Conservation (phyloP, 2,797 vertebrate genomes). For the Anableps anableps region DNA sequence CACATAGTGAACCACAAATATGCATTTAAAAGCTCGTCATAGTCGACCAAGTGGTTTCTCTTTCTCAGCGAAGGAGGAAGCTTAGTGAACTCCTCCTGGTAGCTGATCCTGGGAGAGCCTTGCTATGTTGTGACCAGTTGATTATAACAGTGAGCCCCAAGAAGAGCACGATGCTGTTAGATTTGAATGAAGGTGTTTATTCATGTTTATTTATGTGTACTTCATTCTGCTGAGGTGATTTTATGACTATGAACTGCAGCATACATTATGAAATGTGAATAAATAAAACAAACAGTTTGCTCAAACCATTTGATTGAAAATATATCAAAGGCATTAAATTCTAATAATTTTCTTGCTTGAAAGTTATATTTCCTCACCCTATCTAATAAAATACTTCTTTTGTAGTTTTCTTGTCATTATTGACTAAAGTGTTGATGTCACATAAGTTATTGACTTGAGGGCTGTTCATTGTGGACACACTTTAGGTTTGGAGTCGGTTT, state of each 20-base stretch:
- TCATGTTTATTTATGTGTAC: not conserved
- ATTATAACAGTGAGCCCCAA: conserved; percentile 7
- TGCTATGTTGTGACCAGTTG: conserved; percentile 29
- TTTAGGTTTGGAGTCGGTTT: not conserved
- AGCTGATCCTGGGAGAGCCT: conserved; percentile 29
- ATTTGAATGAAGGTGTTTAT: conserved; percentile 15
- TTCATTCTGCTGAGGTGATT: not conserved
- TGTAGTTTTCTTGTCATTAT: not conserved
- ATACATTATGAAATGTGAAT: not conserved
- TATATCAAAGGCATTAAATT: not conserved
- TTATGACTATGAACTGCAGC: not conserved
- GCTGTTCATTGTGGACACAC: not conserved
- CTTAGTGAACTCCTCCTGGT: conserved; percentile 18
- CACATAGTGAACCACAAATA: conserved; percentile 65
- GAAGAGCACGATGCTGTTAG: conserved; percentile 3
- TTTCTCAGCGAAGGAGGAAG: conserved; percentile 36
- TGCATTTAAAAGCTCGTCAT: conserved; percentile 59
- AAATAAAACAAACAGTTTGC: not conserved
- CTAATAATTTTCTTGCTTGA: not conserved
- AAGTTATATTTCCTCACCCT: not conserved
- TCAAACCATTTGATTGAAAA: not conserved
- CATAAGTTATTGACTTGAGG: not conserved
- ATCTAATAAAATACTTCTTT: not conserved
- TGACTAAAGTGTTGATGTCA: not conserved
- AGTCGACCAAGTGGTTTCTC: conserved; percentile 41